A percentile compares a stretch with the other conserved stretches of the same genome.
These are phyloP conservation scores for Blastobasis adustella DNA, from an alignment of 2,888 invertebrate genomes.

Conservation along the genomic window DNA sequence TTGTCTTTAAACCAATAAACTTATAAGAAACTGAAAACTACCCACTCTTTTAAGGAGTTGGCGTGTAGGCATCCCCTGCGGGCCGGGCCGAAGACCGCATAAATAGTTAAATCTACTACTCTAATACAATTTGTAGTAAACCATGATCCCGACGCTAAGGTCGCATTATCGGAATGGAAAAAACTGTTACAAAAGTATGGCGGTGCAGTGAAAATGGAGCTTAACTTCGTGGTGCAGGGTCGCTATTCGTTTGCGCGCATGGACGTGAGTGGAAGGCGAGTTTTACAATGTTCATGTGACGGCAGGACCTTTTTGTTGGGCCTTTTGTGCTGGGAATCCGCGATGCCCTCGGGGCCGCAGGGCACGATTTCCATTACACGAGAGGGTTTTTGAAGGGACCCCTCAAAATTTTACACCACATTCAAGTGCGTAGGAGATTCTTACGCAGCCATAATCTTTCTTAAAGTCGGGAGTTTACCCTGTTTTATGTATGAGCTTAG, in stretches of 20 bases:
- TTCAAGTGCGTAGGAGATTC: background rate
- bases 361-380: conserved; percentile 71
- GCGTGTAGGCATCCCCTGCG: background rate
- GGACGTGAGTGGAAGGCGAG: conserved; percentile 53
- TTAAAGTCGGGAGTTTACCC: too few species aligned
- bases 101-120: conserved; percentile 73
- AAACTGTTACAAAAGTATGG: conserved; percentile 60
- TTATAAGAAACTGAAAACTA: conserved; percentile 5
- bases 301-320: conserved; percentile 70
- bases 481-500: too few species aligned
- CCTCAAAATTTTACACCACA: conserved; percentile 38
- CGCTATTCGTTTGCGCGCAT: conserved; percentile 36
- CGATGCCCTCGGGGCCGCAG: conserved; percentile 61
- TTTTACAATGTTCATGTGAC: conserved; percentile 73
- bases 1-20: background rate
- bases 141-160: conserved; percentile 72
- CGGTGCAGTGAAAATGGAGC: conserved; percentile 33
- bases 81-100: conserved; percentile 30
- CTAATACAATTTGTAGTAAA: conserved; percentile 75
- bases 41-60: conserved; percentile 2
- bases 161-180: conserved; percentile 73
- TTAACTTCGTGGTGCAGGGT: conserved; percentile 33
- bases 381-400: conserved; percentile 56
- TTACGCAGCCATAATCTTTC: too few species aligned
- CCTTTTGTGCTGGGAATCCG: conserved; percentile 66